phyloP scores from a whole-genome alignment of 1,140 invertebrate species.

The Drosophila santomea region DNA sequence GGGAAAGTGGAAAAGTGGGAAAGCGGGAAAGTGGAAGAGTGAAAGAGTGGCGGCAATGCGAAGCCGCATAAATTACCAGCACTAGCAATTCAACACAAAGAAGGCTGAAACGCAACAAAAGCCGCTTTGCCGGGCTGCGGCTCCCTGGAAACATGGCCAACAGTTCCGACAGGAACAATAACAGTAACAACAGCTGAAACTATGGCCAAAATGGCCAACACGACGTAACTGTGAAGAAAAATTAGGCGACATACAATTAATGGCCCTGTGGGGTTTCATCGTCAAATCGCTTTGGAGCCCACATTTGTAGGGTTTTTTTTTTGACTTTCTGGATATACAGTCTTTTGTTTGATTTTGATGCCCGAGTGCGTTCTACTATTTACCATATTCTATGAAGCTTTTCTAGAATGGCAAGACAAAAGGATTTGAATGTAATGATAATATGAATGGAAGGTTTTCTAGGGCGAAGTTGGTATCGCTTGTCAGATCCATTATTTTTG shows the following conservation, averaged over 20 bases:
- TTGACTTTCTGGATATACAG: slow-evolving; percentile 7
- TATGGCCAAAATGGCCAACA: slow-evolving; percentile 48
- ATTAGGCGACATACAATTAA: slow-evolving; percentile 76
- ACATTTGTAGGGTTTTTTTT: slow-evolving; percentile 38
- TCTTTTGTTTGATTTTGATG: slow-evolving; percentile 19
- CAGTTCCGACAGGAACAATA: slow-evolving; percentile 45
- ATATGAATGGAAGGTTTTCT: neutral
- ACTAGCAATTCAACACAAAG: slow-evolving; percentile 65
- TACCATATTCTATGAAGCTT: slow-evolving; percentile 11
- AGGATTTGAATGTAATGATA: neutral
- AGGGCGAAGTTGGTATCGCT: neutral
- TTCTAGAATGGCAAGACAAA: neutral
- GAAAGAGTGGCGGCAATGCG: slow-evolving; percentile 6
- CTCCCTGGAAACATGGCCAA: slow-evolving; percentile 69
- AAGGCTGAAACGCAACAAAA: slow-evolving; percentile 62
- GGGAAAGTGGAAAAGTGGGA: slow-evolving; percentile 27
- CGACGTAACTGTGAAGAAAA: slow-evolving; percentile 41
- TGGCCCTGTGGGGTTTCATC: slow-evolving; percentile 77
- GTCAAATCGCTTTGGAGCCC: slow-evolving; percentile 52
- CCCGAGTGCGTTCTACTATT: slow-evolving; percentile 2
- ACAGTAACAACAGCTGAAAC: slow-evolving; percentile 36
- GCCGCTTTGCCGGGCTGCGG: slow-evolving; percentile 51
- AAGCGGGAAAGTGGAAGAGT: neutral
- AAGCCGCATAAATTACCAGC: slow-evolving; percentile 80
- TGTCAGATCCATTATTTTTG: neutral